Conservation (phyloP, 2,797 vertebrate genomes). For the Mallotus villosus region DNA sequence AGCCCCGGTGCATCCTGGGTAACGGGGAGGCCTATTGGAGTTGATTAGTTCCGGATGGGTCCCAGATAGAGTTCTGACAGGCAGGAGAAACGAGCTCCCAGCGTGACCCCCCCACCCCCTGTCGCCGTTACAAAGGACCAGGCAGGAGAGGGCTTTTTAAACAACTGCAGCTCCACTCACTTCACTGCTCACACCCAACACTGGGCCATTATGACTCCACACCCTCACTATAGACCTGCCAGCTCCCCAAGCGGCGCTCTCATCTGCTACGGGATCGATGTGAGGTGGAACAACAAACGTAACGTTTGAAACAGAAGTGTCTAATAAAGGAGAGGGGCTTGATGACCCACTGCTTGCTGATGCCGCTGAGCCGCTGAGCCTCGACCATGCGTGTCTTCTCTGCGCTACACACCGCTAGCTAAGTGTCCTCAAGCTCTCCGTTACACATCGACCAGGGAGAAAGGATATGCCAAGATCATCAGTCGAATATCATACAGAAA, state of each 20-base stretch:
- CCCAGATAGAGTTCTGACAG: conserved; percentile 98
- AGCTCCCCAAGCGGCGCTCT: neutral
- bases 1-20: conserved; percentile 83
- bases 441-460: too few relatives aligned
- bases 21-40: conserved; percentile 90
- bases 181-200: conserved; percentile 35
- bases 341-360: too few relatives aligned
- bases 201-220: conserved; percentile 45
- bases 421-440: too few relatives aligned
- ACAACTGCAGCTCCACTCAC: conserved; percentile 67
- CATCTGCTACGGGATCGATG: neutral
- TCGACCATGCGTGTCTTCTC: too few relatives aligned
- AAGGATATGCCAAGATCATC: too few relatives aligned
- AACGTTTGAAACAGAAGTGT: neutral
- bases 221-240: conserved; percentile 7
- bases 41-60: conserved; percentile 99
- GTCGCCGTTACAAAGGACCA: conserved; percentile 73
- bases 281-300: neutral
- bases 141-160: conserved; percentile 78
- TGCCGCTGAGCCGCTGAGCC: too few relatives aligned
- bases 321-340: too few relatives aligned
- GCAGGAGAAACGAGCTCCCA: conserved; percentile 87
- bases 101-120: conserved; percentile 66
- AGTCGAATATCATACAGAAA: neutral
- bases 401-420: too few relatives aligned